Percentiles rank a stretch among this genome's conserved stretches.
Evolutionary conservation across 1,140 invertebrate genomes (phyloP).

Genomic region (Halictus rubicundus): DNA sequence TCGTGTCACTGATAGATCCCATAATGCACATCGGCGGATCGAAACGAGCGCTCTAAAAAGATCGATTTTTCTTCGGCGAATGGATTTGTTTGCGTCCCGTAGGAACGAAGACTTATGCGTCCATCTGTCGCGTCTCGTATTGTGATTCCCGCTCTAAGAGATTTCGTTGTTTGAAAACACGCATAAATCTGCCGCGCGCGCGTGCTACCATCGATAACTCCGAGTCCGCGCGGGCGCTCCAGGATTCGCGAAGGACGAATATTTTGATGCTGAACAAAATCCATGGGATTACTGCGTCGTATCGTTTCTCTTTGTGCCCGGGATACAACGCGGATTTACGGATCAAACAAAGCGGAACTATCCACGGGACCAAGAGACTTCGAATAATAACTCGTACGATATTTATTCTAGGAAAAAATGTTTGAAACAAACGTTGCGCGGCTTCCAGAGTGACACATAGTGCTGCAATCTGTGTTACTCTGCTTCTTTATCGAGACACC

Average conservation of each 20-base stretch:
- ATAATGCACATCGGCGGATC: neutral
- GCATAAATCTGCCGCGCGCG: neutral
- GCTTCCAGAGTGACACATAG: too few relatives aligned
- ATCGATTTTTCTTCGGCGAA: neutral
- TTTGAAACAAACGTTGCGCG: too few relatives aligned
- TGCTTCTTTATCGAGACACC: too few relatives aligned
- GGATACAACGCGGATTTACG: neutral
- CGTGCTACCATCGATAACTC: neutral
- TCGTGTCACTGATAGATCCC: too few relatives aligned
- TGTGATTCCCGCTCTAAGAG: neutral
- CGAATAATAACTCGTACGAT: too few relatives aligned
- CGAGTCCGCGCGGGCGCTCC: neutral
- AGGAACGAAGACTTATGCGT: too few relatives aligned
- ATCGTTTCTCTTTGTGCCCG: conserved; percentile 34
- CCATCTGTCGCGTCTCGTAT: neutral
- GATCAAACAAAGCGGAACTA: conserved; percentile 14
- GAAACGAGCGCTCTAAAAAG: neutral
- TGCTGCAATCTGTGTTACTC: too few relatives aligned
- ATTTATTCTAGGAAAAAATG: too few relatives aligned
- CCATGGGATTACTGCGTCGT: conserved; percentile 35
- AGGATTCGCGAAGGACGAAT: conserved; percentile 2
- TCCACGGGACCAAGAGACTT: neutral
- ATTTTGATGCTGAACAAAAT: conserved; percentile 41
- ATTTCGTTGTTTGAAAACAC: conserved; percentile 11
- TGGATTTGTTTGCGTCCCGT: neutral